These are phyloP conservation scores for Luperina nickerlii DNA, from an alignment of 2,888 invertebrate species.

Conservation along the genomic window DNA sequence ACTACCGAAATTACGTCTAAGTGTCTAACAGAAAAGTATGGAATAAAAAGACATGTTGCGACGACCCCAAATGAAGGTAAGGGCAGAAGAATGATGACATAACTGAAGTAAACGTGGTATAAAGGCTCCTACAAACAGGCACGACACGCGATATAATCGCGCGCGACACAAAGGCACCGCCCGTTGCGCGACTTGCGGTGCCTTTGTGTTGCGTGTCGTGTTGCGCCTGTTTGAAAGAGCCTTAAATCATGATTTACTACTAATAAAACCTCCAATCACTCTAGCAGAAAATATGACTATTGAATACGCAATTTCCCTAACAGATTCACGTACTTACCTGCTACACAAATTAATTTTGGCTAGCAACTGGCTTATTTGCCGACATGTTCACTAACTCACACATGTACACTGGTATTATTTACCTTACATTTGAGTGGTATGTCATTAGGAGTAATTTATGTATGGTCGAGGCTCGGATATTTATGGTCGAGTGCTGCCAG, in stretches of 20 bases:
- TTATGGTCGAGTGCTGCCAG: conserved; percentile 12
- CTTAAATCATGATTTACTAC: not conserved
- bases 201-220: no score
- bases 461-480: conserved; percentile 25
- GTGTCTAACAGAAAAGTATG: no score
- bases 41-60: no score
- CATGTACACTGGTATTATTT: conserved; percentile 44
- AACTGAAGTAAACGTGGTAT: not conserved
- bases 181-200: no score
- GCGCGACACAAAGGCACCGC: no score
- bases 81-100: not conserved
- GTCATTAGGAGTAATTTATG: conserved; percentile 57
- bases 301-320: conserved; percentile 8
- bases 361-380: conserved; percentile 33
- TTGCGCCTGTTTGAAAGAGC: no score
- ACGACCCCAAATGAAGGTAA: no score
- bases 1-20: no score
- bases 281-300: conserved; percentile 4
- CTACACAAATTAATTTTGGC: conserved; percentile 39
- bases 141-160: no score
- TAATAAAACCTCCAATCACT: conserved; percentile 1
- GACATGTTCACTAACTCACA: conserved; percentile 23
- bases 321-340: conserved; percentile 12
- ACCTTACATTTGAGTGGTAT: conserved; percentile 51
- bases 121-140: no score